Evolutionary conservation across 2,797 vertebrate genomes (phyloP).

Genomic region (Xenentodon cancila): DNA sequence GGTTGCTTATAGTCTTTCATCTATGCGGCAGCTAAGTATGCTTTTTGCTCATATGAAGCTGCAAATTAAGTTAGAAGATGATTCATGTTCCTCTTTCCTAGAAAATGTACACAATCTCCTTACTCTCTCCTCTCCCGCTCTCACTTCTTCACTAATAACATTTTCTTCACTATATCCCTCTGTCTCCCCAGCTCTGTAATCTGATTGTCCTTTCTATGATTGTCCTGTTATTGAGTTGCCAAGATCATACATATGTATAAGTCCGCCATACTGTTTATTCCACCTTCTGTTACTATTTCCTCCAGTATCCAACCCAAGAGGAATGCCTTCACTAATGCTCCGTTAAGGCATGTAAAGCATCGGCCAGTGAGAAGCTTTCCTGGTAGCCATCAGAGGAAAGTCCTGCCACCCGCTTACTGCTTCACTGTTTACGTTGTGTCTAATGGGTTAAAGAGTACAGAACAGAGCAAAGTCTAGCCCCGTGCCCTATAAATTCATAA

Average conservation of each 20-base stretch:
- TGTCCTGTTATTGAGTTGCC: slow-evolving; percentile 82
- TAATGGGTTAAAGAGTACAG: too few species aligned
- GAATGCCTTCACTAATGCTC: slow-evolving; percentile 35
- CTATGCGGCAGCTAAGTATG: slow-evolving; percentile 54
- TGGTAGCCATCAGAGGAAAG: slow-evolving; percentile 9
- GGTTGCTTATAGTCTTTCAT: slow-evolving; percentile 46
- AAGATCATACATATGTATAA: slow-evolving; percentile 84
- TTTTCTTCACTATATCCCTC: slow-evolving; percentile 77
- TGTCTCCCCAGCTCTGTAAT: slow-evolving; percentile 75
- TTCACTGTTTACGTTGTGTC: too few species aligned
- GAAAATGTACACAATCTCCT: slow-evolving; percentile 73
- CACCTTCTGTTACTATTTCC: slow-evolving; percentile 57
- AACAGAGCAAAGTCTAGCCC: too few species aligned
- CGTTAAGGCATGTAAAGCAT: slow-evolving; percentile 38
- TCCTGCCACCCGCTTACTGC: neutral
- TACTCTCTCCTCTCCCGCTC: slow-evolving; percentile 64
- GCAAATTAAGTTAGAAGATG: slow-evolving; percentile 82
- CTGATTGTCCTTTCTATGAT: slow-evolving; percentile 78
- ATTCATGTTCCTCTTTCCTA: slow-evolving; percentile 77
- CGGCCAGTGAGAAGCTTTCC: slow-evolving; percentile 1
- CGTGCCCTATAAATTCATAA: too few species aligned
- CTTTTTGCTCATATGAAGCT: slow-evolving; percentile 71
- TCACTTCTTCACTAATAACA: slow-evolving; percentile 79
- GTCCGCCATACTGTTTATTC: slow-evolving; percentile 66
- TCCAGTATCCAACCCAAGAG: slow-evolving; percentile 36